Evolutionary conservation across 2,113 vertebrate genomes (phyloP).

Genomic region (Lasiurus cinereus): DNA sequence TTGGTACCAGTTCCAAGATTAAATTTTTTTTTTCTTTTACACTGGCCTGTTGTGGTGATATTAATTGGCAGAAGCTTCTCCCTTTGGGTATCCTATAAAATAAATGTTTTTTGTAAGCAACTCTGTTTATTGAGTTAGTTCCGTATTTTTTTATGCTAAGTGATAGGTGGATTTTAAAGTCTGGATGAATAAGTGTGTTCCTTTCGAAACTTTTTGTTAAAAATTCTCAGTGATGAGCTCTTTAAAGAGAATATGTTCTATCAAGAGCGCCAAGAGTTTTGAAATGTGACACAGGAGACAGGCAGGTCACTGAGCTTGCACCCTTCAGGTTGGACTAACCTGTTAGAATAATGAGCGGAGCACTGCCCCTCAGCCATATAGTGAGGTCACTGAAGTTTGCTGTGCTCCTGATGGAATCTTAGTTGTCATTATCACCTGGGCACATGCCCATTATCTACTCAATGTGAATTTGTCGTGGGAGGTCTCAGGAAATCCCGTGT

Average conservation of each 20-base stretch:
- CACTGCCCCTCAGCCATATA: background rate
- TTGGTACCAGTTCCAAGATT: constrained; percentile 8
- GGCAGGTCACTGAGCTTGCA: constrained; percentile 74
- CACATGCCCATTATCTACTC: constrained; percentile 46
- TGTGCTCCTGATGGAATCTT: constrained; percentile 64
- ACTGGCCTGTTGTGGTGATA: background rate
- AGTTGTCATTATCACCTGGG: constrained; percentile 53
- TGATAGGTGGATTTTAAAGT: background rate
- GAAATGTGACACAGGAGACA: constrained; percentile 74
- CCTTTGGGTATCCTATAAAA: constrained; percentile 25
- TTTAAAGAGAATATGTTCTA: constrained; percentile 72
- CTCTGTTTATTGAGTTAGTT: constrained; percentile 31
- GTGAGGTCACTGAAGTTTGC: constrained; percentile 69
- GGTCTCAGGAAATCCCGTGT: background rate
- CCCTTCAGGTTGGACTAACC: constrained; percentile 47
- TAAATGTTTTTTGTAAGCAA: constrained; percentile 37
- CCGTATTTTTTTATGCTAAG: constrained; percentile 51
- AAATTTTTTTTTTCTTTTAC: constrained; percentile 54
- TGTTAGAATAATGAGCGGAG: constrained; percentile 73
- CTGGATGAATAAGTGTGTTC: constrained; percentile 19
- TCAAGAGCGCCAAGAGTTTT: constrained; percentile 80
- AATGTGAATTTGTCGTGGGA: constrained; percentile 63
- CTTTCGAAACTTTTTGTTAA: constrained; percentile 46
- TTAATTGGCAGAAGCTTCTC: background rate
- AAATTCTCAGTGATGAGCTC: constrained; percentile 66